Evolutionary conservation across 2,797 vertebrate species (phyloP).

Genomic region (Typhlichthys subterraneus): DNA sequence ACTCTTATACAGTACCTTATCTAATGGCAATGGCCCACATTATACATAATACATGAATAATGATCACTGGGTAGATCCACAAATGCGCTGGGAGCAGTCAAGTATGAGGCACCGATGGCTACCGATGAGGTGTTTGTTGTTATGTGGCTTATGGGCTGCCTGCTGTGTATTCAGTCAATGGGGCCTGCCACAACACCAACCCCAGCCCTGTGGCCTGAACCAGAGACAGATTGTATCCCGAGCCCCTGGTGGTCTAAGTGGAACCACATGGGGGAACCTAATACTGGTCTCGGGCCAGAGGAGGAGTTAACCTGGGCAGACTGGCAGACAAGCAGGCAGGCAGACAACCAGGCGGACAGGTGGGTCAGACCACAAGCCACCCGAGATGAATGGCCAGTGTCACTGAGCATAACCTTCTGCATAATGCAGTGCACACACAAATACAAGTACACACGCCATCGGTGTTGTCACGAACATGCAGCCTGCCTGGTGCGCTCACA

Average conservation of each 20-base stretch:
- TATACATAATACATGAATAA: constrained; percentile 13
- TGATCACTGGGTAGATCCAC: constrained; percentile 31
- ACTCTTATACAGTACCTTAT: background rate
- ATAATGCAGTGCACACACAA: constrained; percentile 5
- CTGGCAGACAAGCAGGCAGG: constrained; percentile 23
- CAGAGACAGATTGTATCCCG: constrained; percentile 39
- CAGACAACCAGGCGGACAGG: constrained; percentile 10
- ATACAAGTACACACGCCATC: background rate
- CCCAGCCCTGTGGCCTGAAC: constrained; percentile 50
- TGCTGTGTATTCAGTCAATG: constrained; percentile 36
- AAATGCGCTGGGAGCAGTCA: constrained; percentile 20
- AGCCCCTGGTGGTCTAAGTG: constrained; percentile 68
- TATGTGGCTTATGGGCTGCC: constrained; percentile 46
- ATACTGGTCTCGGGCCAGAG: constrained; percentile 58
- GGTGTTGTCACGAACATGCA: constrained; percentile 7
- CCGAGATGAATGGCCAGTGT: constrained; percentile 46
- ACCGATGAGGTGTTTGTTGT: constrained; percentile 48
- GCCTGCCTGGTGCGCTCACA: background rate
- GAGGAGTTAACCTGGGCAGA: constrained; percentile 56
- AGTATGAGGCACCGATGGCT: constrained; percentile 23
- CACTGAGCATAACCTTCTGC: constrained; percentile 5
- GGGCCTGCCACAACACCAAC: constrained; percentile 23
- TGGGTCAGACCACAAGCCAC: constrained; percentile 12
- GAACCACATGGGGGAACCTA: constrained; percentile 76
- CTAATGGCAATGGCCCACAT: constrained; percentile 1